Conservation (phyloP, 2,888 invertebrate genomes). For the Stenotaenia linearis region DNA sequence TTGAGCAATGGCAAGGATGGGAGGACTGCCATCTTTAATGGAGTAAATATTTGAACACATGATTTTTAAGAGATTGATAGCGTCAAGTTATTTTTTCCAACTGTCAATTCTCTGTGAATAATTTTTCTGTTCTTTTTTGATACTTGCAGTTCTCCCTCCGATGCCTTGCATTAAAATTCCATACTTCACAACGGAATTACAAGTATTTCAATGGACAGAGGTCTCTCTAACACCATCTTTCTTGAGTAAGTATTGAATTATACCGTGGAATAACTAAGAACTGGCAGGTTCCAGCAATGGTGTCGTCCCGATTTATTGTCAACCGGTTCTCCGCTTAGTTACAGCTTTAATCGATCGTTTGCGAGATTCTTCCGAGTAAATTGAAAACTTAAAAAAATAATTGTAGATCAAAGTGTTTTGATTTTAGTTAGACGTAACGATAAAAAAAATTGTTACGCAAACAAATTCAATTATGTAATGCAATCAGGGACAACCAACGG, state of each 20-base stretch:
- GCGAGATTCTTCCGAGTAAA: too few relatives aligned
- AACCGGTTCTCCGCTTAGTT: too few relatives aligned
- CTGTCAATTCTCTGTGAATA: neutral
- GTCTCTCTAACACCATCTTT: constrained; percentile 24
- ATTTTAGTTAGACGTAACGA: too few relatives aligned
- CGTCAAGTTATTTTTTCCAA: neutral
- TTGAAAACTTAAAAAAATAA: too few relatives aligned
- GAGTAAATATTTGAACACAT: neutral
- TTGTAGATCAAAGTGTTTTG: too few relatives aligned
- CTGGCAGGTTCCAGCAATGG: too few relatives aligned
- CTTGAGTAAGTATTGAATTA: constrained; percentile 17
- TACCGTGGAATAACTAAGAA: neutral
- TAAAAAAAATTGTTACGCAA: too few relatives aligned
- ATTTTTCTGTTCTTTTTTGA: neutral
- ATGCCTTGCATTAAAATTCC: constrained; percentile 31
- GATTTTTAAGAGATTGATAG: neutral
- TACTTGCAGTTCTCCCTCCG: neutral
- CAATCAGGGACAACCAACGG: too few relatives aligned
- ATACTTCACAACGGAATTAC: constrained; percentile 27
- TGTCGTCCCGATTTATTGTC: too few relatives aligned
- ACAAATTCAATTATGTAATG: too few relatives aligned
- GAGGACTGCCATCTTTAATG: neutral
- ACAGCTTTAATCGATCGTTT: too few relatives aligned
- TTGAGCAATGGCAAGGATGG: neutral
- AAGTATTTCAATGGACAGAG: constrained; percentile 14